Percentiles rank a stretch among this genome's conserved stretches.
These are phyloP conservation scores for Proteles cristata DNA, from an alignment of 2,113 vertebrate species.

Conservation along the genomic window DNA sequence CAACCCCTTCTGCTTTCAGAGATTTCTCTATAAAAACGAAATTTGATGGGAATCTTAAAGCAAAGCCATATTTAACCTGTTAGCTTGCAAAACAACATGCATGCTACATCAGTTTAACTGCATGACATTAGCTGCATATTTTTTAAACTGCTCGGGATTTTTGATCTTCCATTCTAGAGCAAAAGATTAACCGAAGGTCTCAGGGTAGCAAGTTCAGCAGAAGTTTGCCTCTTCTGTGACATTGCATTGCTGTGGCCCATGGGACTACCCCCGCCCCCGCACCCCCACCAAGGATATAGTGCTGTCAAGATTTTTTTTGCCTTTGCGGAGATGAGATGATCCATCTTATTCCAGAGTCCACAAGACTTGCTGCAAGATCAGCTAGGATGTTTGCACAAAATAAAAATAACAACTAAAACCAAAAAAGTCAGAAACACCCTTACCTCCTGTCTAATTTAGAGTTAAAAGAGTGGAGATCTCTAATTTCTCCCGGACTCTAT, in stretches of 20 bases:
- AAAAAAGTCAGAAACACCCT: not conserved
- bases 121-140: slow-evolving; percentile 81
- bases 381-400: slow-evolving; percentile 81
- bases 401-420: not conserved
- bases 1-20: slow-evolving; percentile 91
- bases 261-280: slow-evolving; percentile 67
- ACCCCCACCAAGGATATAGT: slow-evolving; percentile 75
- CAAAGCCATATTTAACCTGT: slow-evolving; percentile 91
- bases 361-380: slow-evolving; percentile 81
- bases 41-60: slow-evolving; percentile 91
- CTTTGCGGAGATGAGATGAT: slow-evolving; percentile 84
- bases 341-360: slow-evolving; percentile 82
- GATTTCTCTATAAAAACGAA: slow-evolving; percentile 90
- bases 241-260: slow-evolving; percentile 82
- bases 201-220: slow-evolving; percentile 86
- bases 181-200: slow-evolving; percentile 83
- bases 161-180: slow-evolving; percentile 62
- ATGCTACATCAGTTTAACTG: slow-evolving; percentile 87
- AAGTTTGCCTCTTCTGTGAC: slow-evolving; percentile 89
- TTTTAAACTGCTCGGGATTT: slow-evolving; percentile 77
- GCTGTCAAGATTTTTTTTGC: slow-evolving; percentile 82
- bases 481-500: slow-evolving; percentile 78
- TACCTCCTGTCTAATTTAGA: slow-evolving; percentile 76
- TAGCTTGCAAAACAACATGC: slow-evolving; percentile 88
- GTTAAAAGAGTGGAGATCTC: slow-evolving; percentile 78